Conservation (phyloP, 2,888 invertebrate genomes). For the Drosophila neutralis region DNA sequence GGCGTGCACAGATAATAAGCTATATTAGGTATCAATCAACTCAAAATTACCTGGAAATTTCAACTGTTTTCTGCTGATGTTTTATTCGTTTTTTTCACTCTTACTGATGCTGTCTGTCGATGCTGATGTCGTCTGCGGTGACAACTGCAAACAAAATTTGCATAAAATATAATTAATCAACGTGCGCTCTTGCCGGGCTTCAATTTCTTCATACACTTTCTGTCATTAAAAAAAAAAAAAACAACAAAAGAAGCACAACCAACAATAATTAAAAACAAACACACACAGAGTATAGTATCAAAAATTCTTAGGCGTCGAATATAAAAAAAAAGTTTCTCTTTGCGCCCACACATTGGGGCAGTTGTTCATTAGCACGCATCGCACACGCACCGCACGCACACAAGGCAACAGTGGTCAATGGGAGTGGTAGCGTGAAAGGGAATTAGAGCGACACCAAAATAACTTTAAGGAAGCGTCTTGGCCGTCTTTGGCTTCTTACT, state of each 20-base stretch:
- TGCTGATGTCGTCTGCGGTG: not conserved
- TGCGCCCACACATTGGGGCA: constrained; percentile 53
- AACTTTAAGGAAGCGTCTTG: constrained; percentile 47
- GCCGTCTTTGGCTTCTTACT: constrained; percentile 47
- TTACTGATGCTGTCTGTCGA: not conserved
- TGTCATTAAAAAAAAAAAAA: constrained; percentile 28
- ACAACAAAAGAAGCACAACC: constrained; percentile 23
- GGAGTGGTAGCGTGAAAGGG: constrained; percentile 1
- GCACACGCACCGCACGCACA: constrained; percentile 49
- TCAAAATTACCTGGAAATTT: constrained; percentile 47
- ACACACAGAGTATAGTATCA: constrained; percentile 35
- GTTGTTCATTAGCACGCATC: constrained; percentile 62
- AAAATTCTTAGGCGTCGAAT: constrained; percentile 37
- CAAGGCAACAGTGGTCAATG: constrained; percentile 29
- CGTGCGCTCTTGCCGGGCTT: constrained; percentile 55
- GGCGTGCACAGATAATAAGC: constrained; percentile 10
- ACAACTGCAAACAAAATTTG: constrained; percentile 62
- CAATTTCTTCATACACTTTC: constrained; percentile 46
- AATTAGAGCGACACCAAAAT: constrained; percentile 6
- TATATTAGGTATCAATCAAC: constrained; percentile 17
- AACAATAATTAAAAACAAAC: constrained; percentile 28
- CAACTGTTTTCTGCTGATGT: not conserved
- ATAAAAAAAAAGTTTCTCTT: constrained; percentile 68
- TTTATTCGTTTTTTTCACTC: constrained; percentile 6
- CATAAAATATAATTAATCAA: constrained; percentile 63